Conservation (phyloP, 2,113 vertebrate genomes). For the Oryzias woworae region DNA sequence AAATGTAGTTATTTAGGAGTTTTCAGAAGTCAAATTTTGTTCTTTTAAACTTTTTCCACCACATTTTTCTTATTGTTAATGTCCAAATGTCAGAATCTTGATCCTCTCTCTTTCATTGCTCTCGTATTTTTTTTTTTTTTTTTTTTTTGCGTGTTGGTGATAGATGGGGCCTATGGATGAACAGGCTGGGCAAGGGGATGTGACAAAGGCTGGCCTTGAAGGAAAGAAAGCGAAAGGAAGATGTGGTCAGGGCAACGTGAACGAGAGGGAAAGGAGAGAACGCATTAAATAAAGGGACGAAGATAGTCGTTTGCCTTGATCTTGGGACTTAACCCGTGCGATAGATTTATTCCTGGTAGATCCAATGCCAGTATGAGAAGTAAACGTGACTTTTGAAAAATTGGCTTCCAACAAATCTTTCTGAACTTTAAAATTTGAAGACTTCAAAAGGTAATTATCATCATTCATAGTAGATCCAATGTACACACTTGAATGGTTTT, state of each 20-base stretch:
- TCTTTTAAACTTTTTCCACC: slow-evolving; percentile 4
- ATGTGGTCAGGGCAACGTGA: slow-evolving; percentile 19
- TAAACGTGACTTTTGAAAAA: too few species aligned
- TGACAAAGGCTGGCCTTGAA: slow-evolving; percentile 73
- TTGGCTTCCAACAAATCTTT: too few species aligned
- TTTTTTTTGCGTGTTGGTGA: slow-evolving; percentile 68
- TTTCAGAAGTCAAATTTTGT: too few species aligned
- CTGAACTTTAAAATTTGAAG: too few species aligned
- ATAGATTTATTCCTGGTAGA: slow-evolving; percentile 7
- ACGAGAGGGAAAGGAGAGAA: slow-evolving; percentile 27
- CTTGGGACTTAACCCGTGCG: slow-evolving; percentile 17
- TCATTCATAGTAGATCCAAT: too few species aligned
- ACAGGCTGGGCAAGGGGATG: slow-evolving; percentile 54
- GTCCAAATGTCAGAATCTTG: slow-evolving; percentile 45
- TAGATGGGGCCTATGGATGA: slow-evolving; percentile 74
- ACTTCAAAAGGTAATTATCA: too few species aligned
- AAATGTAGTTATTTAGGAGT: not conserved
- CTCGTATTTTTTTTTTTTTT: slow-evolving; percentile 28
- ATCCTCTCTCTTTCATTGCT: slow-evolving; percentile 24
- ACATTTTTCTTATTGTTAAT: slow-evolving; percentile 15
- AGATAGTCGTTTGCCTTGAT: slow-evolving; percentile 9
- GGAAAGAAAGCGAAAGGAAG: slow-evolving; percentile 44
- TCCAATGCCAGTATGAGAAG: slow-evolving; percentile 4
- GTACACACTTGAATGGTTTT: too few species aligned
- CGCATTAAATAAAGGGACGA: slow-evolving; percentile 22